A percentile compares a stretch with the other conserved stretches of the same genome.
phyloP scores from a whole-genome alignment of 23 tunicate species.

The Styela plicata region DNA sequence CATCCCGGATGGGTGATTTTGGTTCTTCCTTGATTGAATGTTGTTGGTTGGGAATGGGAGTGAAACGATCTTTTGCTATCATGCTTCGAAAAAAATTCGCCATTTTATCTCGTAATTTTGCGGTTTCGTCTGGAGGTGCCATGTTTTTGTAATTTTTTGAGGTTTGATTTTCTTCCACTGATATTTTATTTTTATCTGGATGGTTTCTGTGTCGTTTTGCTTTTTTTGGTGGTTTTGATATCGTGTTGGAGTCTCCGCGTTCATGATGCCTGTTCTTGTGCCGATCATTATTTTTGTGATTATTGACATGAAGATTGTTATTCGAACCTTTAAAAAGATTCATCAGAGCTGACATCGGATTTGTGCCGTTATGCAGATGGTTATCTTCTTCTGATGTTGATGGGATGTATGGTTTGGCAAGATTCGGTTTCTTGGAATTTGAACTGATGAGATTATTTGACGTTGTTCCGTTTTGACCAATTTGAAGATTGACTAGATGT shows the following conservation, averaged over 20 bases:
- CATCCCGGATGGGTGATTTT: not conserved
- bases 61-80: constrained; percentile 7
- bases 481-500: constrained; percentile 13
- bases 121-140: constrained; percentile 1
- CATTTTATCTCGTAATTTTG: constrained; percentile 22
- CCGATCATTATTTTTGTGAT: not conserved
- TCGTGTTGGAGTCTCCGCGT: not conserved
- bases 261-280: not conserved
- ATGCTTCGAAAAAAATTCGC: constrained; percentile 22
- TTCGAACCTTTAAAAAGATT: constrained; percentile 15
- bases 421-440: not conserved
- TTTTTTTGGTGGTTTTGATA: constrained; percentile 7
- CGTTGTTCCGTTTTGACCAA: constrained; percentile 1
- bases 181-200: not conserved
- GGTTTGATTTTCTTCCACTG: not conserved
- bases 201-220: constrained; percentile 5
- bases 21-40: not conserved
- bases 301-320: not conserved
- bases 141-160: not conserved
- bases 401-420: constrained; percentile 11
- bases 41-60: not conserved
- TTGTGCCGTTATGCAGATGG: not conserved
- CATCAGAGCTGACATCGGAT: constrained; percentile 32
- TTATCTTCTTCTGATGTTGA: not conserved
- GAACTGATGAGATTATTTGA: not conserved